Conservation (phyloP, 2,888 invertebrate species). For the Ellobium chinense region DNA sequence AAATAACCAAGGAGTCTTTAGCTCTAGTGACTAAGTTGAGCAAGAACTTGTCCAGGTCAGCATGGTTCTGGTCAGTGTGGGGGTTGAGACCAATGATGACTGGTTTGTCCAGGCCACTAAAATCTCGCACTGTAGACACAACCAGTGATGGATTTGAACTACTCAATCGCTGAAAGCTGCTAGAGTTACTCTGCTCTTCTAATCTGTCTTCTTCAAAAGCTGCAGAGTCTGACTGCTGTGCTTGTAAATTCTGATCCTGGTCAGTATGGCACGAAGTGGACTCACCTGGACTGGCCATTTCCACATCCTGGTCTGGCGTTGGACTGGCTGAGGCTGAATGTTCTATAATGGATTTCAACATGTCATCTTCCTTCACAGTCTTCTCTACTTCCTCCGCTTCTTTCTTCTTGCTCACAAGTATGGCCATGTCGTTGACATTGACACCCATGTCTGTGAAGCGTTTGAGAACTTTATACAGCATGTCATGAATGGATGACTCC, state of each 20-base stretch:
- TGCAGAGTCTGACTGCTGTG: not conserved
- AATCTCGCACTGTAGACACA: constrained; percentile 65
- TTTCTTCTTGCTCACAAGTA: constrained; percentile 61
- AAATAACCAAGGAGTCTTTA: constrained; percentile 65
- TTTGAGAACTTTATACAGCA: constrained; percentile 57
- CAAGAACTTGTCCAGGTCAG: constrained; percentile 65
- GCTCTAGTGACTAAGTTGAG: constrained; percentile 68
- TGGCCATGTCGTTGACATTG: constrained; percentile 62
- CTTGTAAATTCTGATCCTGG: not conserved
- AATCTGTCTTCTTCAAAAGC: not conserved
- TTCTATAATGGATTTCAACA: not conserved
- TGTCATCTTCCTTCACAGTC: not conserved
- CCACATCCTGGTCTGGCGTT: not conserved
- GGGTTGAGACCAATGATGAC: constrained; percentile 68
- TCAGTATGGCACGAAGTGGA: not conserved
- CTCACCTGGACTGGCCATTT: not conserved
- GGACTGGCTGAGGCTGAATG: not conserved
- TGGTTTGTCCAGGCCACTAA: constrained; percentile 66
- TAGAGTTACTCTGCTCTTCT: not conserved
- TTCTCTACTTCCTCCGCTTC: constrained; percentile 35
- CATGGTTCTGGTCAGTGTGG: constrained; percentile 62
- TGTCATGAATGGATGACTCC: constrained; percentile 55
- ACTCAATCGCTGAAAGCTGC: not conserved
- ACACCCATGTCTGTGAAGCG: constrained; percentile 57
- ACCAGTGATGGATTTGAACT: not conserved